Evolutionary conservation across 2,888 invertebrate genomes (phyloP).

Genomic region (Leucophora obtusa): DNA sequence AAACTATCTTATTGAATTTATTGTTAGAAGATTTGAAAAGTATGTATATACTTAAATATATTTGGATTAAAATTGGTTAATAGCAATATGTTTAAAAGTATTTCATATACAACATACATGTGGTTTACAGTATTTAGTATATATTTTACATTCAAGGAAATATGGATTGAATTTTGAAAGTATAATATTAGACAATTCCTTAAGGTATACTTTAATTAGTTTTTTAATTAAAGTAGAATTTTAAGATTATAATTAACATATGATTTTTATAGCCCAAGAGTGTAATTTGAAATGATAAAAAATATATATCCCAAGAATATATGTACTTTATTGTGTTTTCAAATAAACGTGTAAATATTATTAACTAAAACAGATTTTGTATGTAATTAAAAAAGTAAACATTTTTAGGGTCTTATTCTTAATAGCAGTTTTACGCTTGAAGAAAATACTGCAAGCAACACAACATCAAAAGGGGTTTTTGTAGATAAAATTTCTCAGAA

Average conservation of each 20-base stretch:
- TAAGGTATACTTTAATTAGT: background rate
- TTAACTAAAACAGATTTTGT: no score
- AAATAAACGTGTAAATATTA: background rate
- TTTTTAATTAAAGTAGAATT: background rate
- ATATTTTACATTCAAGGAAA: background rate
- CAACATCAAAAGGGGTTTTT: no score
- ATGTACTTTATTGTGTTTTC: background rate
- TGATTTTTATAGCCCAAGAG: background rate
- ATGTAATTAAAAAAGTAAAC: no score
- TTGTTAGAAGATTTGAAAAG: background rate
- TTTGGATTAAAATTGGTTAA: slow-evolving; percentile 3
- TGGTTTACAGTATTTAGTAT: background rate
- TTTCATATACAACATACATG: background rate
- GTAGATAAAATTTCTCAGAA: no score
- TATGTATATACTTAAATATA: background rate
- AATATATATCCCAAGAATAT: background rate
- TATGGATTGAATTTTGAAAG: background rate
- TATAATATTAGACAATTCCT: background rate
- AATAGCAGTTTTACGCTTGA: no score
- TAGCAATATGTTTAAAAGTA: background rate
- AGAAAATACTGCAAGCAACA: no score
- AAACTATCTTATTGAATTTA: slow-evolving; percentile 6
- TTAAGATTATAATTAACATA: background rate
- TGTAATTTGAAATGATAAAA: background rate
- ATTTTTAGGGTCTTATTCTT: no score